These are phyloP conservation scores for Threskiornis aethiopicus DNA, from an alignment of 2,797 vertebrate genomes.

Conservation along the genomic window DNA sequence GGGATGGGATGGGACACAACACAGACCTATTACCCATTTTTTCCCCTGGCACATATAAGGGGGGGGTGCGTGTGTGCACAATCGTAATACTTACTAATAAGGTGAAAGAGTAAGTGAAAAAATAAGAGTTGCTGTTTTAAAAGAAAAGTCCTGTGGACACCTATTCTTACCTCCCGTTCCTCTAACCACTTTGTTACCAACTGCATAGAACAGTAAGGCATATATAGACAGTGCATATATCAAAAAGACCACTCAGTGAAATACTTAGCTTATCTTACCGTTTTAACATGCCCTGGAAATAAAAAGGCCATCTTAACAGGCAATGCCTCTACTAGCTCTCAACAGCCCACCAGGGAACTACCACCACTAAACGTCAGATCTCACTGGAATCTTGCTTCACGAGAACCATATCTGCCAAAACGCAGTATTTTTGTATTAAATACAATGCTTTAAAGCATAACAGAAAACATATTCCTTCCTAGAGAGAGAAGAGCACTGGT, in stretches of 20 bases:
- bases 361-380: not conserved
- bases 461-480: not conserved
- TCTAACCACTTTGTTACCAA: not conserved
- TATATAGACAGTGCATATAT: not conserved
- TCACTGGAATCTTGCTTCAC: not conserved
- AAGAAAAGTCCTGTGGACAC: not conserved
- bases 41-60: not conserved
- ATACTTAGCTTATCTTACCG: not conserved
- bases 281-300: not conserved
- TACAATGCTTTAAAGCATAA: not conserved
- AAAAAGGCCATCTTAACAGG: not conserved
- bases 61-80: accelerated
- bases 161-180: not conserved
- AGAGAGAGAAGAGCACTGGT: not conserved
- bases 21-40: accelerated
- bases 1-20: accelerated
- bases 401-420: not conserved
- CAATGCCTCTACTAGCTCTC: not conserved
- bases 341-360: not conserved
- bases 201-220: not conserved
- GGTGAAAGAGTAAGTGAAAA: not conserved
- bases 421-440: not conserved
- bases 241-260: not conserved
- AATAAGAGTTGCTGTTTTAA: not conserved
- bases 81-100: not conserved